phyloP scores from a whole-genome alignment of 2,797 vertebrate genomes.

The Rhyacichthys aspro region DNA sequence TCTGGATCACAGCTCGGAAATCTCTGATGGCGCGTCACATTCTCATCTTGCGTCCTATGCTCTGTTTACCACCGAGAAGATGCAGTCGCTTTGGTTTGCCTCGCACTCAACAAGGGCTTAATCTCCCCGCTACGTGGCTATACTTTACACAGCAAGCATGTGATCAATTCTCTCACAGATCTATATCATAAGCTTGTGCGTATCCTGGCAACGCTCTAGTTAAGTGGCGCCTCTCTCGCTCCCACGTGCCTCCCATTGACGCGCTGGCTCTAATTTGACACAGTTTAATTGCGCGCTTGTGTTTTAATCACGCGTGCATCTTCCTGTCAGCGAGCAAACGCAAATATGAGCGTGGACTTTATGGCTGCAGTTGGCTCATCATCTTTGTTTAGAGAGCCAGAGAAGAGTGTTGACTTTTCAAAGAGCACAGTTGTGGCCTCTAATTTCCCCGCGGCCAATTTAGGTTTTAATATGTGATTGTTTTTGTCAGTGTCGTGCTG shows the following conservation, averaged over 20 bases:
- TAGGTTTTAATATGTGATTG: constrained; percentile 5
- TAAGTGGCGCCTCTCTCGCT: constrained; percentile 36
- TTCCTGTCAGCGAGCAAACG: constrained; percentile 61
- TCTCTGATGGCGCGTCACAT: not conserved
- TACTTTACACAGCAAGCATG: no score
- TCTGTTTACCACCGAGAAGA: not conserved
- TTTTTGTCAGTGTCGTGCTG: constrained; percentile 6
- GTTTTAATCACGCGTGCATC: constrained; percentile 65
- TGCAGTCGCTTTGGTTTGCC: not conserved
- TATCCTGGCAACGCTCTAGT: constrained; percentile 68
- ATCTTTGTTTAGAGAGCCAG: constrained; percentile 9
- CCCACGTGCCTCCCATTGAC: constrained; percentile 51
- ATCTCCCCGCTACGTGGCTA: not conserved
- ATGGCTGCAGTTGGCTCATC: constrained; percentile 13
- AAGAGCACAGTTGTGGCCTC: not conserved
- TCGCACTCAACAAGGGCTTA: not conserved
- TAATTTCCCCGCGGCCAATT: constrained; percentile 32
- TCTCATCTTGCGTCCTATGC: no score
- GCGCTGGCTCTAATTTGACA: constrained; percentile 54
- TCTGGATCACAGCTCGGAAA: not conserved
- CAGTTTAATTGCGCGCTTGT: constrained; percentile 58
- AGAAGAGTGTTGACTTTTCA: constrained; percentile 22
- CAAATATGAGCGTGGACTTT: constrained; percentile 48
- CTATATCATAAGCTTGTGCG: constrained; percentile 15
- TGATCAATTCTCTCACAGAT: constrained; percentile 11